These are phyloP conservation scores for Cnemophilus loriae DNA, from an alignment of 2,113 vertebrate genomes.

Conservation along the genomic window DNA sequence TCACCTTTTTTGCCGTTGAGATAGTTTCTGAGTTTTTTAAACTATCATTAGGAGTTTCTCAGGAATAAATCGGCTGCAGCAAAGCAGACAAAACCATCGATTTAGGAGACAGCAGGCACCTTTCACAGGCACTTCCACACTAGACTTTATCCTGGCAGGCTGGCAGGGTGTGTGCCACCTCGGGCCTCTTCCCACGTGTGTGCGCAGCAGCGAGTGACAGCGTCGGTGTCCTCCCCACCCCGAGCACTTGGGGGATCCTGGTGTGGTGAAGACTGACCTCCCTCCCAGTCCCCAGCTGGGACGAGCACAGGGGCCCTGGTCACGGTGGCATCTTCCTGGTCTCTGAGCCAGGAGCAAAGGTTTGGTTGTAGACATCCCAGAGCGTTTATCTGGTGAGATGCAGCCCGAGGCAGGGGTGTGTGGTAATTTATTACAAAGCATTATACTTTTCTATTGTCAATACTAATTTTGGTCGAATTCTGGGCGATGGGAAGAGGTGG, in stretches of 20 bases:
- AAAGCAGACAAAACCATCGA: neutral
- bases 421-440: conserved; percentile 52
- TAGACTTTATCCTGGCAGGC: neutral
- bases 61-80: conserved; percentile 40
- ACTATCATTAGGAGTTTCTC: conserved; percentile 37
- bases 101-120: neutral
- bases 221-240: fast-evolving
- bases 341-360: neutral
- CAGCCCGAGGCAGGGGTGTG: neutral
- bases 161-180: neutral
- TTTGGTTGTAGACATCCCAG: neutral
- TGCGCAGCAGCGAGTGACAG: neutral
- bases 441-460: conserved; percentile 15
- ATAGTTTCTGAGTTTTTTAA: conserved; percentile 10
- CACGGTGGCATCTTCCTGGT: neutral
- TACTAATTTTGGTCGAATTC: neutral
- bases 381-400: neutral
- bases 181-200: neutral
- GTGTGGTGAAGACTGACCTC: neutral
- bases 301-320: neutral
- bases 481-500: neutral
- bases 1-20: neutral
- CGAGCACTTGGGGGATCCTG: fast-evolving
- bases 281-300: neutral
- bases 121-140: neutral